Conservation (phyloP, 2,888 invertebrate species). For the Ochropleura leucogaster region DNA sequence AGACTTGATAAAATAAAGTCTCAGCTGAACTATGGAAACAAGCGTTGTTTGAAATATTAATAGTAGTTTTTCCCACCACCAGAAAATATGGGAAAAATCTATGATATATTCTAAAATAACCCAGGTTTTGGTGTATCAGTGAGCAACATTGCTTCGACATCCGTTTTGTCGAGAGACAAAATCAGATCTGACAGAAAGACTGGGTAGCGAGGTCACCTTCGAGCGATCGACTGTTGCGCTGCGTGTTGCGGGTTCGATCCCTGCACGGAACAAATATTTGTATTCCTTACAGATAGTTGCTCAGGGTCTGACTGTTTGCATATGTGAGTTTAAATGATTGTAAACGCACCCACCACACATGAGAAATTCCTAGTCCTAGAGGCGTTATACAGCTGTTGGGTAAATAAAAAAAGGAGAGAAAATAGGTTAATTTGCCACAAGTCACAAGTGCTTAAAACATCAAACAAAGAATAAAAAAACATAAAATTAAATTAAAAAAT, state of each 20-base stretch:
- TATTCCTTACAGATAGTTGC: no score
- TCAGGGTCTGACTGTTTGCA: no score
- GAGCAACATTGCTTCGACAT: neutral
- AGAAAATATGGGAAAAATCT: neutral
- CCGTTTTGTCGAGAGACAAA: neutral
- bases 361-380: no score
- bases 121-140: neutral
- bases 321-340: neutral
- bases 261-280: no score
- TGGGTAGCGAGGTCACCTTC: neutral
- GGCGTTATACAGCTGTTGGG: neutral
- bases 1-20: conserved; percentile 30
- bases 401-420: no score
- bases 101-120: neutral
- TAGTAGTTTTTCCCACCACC: neutral
- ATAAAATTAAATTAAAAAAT: no score
- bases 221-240: no score
- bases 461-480: no score
- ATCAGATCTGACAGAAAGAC: neutral
- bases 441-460: no score
- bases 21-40: neutral
- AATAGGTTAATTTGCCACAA: no score
- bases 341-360: no score
- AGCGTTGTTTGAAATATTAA: neutral
- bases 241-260: no score